A percentile compares a stretch with the other conserved stretches of the same genome.
Conservation (phyloP, 1,140 invertebrate species). For the Gryllus bimaculatus region DNA sequence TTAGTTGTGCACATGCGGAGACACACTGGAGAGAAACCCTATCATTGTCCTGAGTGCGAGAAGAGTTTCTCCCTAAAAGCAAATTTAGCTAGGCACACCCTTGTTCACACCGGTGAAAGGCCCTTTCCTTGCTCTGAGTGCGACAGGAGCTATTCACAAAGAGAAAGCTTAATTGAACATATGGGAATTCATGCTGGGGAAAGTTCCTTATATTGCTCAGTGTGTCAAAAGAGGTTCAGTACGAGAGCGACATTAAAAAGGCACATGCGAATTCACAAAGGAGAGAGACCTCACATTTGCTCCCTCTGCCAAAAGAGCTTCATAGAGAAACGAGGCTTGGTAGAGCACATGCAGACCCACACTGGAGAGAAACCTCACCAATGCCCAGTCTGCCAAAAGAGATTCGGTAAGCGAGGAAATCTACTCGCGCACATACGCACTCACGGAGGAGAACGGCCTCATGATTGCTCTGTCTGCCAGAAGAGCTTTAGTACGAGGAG, state of each 20-base stretch:
- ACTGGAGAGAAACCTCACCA: conserved; percentile 30
- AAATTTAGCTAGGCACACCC: conserved; percentile 57
- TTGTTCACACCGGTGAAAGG: conserved; percentile 30
- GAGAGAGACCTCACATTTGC: conserved; percentile 59
- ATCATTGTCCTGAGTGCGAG: conserved; percentile 51
- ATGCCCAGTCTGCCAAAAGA: conserved; percentile 43
- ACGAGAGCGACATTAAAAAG: conserved; percentile 33
- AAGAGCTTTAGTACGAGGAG: conserved; percentile 36
- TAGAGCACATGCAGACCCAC: conserved; percentile 25
- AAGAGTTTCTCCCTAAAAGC: conserved; percentile 59
- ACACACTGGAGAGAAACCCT: conserved; percentile 53
- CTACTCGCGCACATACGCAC: conserved; percentile 6
- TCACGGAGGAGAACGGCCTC: conserved; percentile 30
- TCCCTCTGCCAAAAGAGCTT: conserved; percentile 35
- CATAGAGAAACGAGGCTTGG: conserved; percentile 17
- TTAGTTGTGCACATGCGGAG: conserved; percentile 60
- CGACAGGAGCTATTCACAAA: conserved; percentile 28
- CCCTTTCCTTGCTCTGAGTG: conserved; percentile 30
- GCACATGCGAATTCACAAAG: conserved; percentile 57
- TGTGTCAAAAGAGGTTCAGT: conserved; percentile 24
- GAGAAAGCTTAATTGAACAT: conserved; percentile 36
- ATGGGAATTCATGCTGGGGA: conserved; percentile 38
- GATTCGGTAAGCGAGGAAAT: conserved; percentile 33
- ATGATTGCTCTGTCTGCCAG: conserved; percentile 35
- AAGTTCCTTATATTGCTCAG: conserved; percentile 30